Conservation (phyloP, 1,140 invertebrate species). For the Eupeodes corollae region DNA sequence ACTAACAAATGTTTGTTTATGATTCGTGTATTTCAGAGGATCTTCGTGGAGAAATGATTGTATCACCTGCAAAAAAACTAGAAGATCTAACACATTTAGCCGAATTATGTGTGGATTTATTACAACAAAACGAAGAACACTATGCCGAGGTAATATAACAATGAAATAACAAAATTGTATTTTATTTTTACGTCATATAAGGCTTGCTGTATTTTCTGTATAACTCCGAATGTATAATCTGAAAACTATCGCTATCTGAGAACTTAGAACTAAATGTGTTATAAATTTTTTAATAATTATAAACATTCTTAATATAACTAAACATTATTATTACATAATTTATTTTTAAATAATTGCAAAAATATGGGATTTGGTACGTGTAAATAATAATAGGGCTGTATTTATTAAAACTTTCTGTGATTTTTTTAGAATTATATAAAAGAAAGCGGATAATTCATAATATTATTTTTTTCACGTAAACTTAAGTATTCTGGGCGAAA, state of each 20-base stretch:
- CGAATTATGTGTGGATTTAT: slow-evolving; percentile 93
- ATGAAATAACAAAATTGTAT: not conserved
- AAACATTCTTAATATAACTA: too few species aligned
- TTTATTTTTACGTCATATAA: not conserved
- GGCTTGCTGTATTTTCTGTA: not conserved
- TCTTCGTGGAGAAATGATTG: slow-evolving; percentile 66
- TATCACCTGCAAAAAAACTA: slow-evolving; percentile 76
- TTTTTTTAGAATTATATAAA: too few species aligned
- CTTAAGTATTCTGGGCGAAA: too few species aligned
- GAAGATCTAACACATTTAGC: slow-evolving; percentile 95
- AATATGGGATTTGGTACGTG: not conserved
- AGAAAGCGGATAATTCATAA: too few species aligned
- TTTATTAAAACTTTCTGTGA: too few species aligned
- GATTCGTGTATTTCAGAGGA: slow-evolving; percentile 55
- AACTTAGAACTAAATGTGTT: not conserved
- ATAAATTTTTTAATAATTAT: not conserved
- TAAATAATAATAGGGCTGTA: not conserved
- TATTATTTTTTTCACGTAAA: too few species aligned
- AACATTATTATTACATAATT: too few species aligned
- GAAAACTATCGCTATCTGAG: not conserved
- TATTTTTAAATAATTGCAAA: too few species aligned
- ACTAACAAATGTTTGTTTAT: not conserved
- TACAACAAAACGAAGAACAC: slow-evolving; percentile 99
- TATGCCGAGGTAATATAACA: slow-evolving; percentile 87
- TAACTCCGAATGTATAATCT: not conserved